Base-by-base conservation (phyloP, 2,113 vertebrate species). In the Peromyscus maniculatus region DNA sequence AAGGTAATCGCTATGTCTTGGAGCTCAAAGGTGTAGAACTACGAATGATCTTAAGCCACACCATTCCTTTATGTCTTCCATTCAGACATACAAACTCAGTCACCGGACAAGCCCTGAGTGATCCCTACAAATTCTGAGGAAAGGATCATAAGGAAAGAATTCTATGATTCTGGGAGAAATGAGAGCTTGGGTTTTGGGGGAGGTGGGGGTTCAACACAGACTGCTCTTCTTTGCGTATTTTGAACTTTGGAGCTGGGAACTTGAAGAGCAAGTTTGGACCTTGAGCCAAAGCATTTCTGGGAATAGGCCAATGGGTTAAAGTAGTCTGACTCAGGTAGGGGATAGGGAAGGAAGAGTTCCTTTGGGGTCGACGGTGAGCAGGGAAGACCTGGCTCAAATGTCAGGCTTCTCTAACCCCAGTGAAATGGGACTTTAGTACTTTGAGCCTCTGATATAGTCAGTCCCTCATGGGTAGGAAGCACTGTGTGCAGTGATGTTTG, bases 61-160 rank as follows among this genome's bases (percentile, higher is more conserved):
- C 10, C 49, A 62, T 75, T n/a, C 39, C 28, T 21, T 36, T 39
- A 0, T 43, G 72, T 75, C 72, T 75, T 91, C 21, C 59, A 33
- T 84, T 90, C 91, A 67, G 69, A 72, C 6, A 95, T 39, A 57
- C 16, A 0, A 71, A 52, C 36, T 89, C 46, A 87, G 1, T 36
- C 36, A 46, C 39, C 28, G 46, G 89, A 91, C 28, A 9, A 87
- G 22, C 28, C 83, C 55, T 11, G 62, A 62, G 39, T 57, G 55
- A 87, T 83, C 71, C 28, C 39, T 55, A 52, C 21, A 36, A 72
- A 92, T 89, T 94, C 64, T 13, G 46, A 95, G 62, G 71, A 84
- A 95, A 93, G 16, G 16, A 9, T 89, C 57, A 36, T 69, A 71
- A 71, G 39, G 46, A 96, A 90, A 49, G 24, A 46, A 31, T 43